phyloP scores from a whole-genome alignment of 2,113 vertebrate species.

The Engraulis encrasicolus region DNA sequence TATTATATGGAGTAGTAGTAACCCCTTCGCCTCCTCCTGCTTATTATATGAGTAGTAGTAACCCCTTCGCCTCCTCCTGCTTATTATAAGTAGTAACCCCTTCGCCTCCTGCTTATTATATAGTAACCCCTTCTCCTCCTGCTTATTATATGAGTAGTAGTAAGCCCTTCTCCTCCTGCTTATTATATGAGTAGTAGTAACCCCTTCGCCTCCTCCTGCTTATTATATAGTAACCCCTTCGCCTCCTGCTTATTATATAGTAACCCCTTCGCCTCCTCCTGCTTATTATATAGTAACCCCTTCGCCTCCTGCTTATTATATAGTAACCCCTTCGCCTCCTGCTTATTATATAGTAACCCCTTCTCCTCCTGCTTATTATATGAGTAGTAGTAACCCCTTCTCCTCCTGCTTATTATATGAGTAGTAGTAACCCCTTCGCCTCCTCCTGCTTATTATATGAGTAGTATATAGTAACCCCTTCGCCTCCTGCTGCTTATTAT shows the following conservation, averaged over 20 bases:
- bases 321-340: conserved; percentile 55
- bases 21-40: conserved; percentile 60
- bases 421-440: conserved; percentile 56
- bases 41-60: conserved; percentile 66
- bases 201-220: conserved; percentile 53
- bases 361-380: conserved; percentile 68
- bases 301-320: conserved; percentile 67
- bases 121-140: too few relatives aligned
- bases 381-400: conserved; percentile 56
- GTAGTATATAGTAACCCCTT: conserved; percentile 57
- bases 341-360: too few relatives aligned
- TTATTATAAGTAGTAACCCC: conserved; percentile 63
- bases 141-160: conserved; percentile 68
- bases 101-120: conserved; percentile 50
- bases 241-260: conserved; percentile 67
- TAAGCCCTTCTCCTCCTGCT: conserved; percentile 59
- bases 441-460: conserved; percentile 67
- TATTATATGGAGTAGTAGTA: conserved; percentile 66
- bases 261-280: conserved; percentile 52
- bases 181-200: conserved; percentile 65
- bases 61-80: conserved; percentile 60
- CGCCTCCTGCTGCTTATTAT: conserved; percentile 49
- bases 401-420: conserved; percentile 66
- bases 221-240: too few relatives aligned
- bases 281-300: too few relatives aligned